Conservation (phyloP, 2,797 vertebrate genomes). For the Pseudochirops cupreus region DNA sequence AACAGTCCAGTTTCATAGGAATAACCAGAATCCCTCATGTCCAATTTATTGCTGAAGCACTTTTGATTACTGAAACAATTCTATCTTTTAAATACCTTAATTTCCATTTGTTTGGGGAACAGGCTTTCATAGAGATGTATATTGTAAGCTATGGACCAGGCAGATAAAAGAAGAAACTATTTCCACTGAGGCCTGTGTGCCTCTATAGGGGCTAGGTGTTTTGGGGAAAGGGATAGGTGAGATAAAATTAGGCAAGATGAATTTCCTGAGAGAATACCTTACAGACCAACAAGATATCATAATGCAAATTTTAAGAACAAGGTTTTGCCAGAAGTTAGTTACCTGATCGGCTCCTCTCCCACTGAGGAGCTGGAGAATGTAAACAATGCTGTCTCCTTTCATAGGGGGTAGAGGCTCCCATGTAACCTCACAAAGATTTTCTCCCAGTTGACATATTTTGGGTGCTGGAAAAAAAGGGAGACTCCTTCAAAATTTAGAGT, state of each 20-base stretch:
- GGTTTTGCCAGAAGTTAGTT: slow-evolving; percentile 75
- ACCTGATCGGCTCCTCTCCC: slow-evolving; percentile 89
- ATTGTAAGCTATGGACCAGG: slow-evolving; percentile 3
- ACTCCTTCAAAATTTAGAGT: slow-evolving; percentile 13
- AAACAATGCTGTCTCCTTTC: slow-evolving; percentile 89
- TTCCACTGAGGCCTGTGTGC: neutral
- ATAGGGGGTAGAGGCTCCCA: slow-evolving; percentile 89
- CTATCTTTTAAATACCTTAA: slow-evolving; percentile 24
- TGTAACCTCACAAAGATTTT: slow-evolving; percentile 86
- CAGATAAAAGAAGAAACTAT: slow-evolving; percentile 9
- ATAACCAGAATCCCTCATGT: neutral
- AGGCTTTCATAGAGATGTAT: neutral
- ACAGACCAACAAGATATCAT: neutral
- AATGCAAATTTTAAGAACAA: slow-evolving; percentile 1
- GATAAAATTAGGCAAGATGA: slow-evolving; percentile 37
- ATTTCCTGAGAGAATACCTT: neutral
- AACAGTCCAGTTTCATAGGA: neutral
- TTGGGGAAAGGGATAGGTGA: neutral
- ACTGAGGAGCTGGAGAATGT: slow-evolving; percentile 87
- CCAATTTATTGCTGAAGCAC: neutral
- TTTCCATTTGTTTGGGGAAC: slow-evolving; percentile 27
- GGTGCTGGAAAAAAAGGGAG: slow-evolving; percentile 81
- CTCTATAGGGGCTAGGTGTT: neutral
- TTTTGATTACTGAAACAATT: slow-evolving; percentile 30
- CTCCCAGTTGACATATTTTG: slow-evolving; percentile 84